Evolutionary conservation across 1,140 invertebrate species (phyloP).

Genomic region (Gerris buenoi): DNA sequence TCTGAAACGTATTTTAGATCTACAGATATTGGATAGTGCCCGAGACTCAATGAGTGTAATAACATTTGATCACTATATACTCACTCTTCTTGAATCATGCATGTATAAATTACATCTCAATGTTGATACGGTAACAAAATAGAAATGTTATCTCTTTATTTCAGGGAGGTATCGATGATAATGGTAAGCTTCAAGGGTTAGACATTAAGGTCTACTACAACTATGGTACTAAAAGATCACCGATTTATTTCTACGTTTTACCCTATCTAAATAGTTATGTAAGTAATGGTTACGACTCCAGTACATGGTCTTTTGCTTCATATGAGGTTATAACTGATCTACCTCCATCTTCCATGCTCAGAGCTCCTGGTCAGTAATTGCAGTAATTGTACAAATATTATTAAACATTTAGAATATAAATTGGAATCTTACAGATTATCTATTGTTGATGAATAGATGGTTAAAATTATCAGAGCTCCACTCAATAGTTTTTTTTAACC

Average conservation of each 20-base stretch:
- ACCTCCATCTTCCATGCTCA: slow-evolving; percentile 33
- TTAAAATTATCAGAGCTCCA: too few relatives aligned
- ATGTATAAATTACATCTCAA: neutral
- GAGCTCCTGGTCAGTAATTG: neutral
- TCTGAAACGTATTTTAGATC: neutral
- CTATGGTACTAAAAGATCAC: neutral
- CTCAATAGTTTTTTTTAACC: too few relatives aligned
- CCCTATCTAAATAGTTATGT: neutral
- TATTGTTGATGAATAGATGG: too few relatives aligned
- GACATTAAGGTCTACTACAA: neutral
- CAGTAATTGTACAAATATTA: too few relatives aligned
- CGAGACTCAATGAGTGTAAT: neutral
- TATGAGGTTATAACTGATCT: slow-evolving; percentile 17
- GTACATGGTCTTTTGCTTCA: neutral
- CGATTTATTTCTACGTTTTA: neutral
- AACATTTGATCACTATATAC: neutral
- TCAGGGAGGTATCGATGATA: neutral
- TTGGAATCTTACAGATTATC: too few relatives aligned
- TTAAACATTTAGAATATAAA: too few relatives aligned
- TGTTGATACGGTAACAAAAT: neutral
- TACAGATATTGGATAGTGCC: too few relatives aligned
- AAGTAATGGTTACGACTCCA: neutral
- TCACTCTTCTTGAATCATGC: neutral
- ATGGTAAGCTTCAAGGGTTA: neutral
- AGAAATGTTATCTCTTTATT: neutral